These are phyloP conservation scores for Oenanthe oenanthe DNA, from an alignment of 2,113 vertebrate genomes.

Conservation along the genomic window DNA sequence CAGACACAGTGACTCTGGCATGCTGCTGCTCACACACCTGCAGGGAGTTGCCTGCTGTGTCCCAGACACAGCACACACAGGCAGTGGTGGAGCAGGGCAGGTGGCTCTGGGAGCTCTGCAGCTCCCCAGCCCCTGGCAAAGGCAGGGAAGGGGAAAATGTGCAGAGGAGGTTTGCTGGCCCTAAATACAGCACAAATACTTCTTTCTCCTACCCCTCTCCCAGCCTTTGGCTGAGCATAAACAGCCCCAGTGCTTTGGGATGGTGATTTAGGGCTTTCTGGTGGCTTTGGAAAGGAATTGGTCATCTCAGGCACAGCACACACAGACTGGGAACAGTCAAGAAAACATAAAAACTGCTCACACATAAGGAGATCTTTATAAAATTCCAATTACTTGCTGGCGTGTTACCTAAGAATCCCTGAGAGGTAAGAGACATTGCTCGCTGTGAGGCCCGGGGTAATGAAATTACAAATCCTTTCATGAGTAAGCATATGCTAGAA, in stretches of 20 bases:
- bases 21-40: not conserved
- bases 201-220: not conserved
- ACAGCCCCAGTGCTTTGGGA: not conserved
- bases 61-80: not conserved
- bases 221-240: not conserved
- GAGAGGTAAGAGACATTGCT: constrained; percentile 22
- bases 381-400: constrained; percentile 30
- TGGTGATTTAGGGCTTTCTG: not conserved
- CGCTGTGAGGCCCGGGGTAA: not conserved
- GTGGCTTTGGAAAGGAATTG: not conserved
- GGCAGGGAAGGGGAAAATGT: not conserved
- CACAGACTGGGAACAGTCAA: not conserved
- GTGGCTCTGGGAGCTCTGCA: not conserved
- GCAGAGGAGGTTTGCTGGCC: not conserved
- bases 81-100: not conserved
- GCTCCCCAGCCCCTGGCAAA: not conserved
- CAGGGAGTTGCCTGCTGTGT: not conserved
- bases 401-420: constrained; percentile 57
- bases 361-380: constrained; percentile 28
- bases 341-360: constrained; percentile 27
- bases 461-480: constrained; percentile 51
- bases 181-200: not conserved
- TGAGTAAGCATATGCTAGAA: constrained; percentile 41
- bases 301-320: not conserved
- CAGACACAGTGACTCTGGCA: not conserved